These are phyloP conservation scores for Gambusia yucatana DNA, from an alignment of 2,797 vertebrate genomes.

Conservation along the genomic window DNA sequence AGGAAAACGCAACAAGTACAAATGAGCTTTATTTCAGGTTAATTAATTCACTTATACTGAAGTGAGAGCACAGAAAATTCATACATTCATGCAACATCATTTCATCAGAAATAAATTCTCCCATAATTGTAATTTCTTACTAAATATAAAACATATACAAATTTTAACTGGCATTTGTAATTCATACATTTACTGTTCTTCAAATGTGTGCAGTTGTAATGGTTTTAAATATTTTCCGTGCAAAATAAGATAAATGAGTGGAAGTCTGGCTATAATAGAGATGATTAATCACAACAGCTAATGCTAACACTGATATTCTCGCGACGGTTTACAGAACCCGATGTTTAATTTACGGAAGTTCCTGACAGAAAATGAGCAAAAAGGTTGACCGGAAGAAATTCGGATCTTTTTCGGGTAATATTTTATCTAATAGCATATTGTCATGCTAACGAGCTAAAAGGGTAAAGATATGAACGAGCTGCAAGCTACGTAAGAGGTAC, in stretches of 20 bases:
- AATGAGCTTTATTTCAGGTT: background rate
- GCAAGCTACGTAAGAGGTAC: constrained; percentile 58
- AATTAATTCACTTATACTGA: background rate
- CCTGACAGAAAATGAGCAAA: rapidly evolving
- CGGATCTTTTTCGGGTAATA: rapidly evolving
- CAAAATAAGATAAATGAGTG: background rate
- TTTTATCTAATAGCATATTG: background rate
- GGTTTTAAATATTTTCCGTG: background rate
- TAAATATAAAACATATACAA: background rate
- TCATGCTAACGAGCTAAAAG: constrained; percentile 53
- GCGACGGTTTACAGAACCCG: background rate
- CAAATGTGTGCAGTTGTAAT: background rate
- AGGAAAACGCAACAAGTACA: background rate
- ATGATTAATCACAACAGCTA: background rate
- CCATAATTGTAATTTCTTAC: background rate
- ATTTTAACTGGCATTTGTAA: background rate
- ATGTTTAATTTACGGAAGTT: rapidly evolving
- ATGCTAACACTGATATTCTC: constrained; percentile 28
- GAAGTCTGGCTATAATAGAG: too few species aligned
- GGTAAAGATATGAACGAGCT: constrained; percentile 57
- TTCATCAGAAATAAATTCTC: background rate
- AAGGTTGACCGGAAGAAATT: background rate
- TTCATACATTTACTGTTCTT: background rate
- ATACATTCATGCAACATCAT: background rate
- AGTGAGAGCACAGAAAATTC: background rate